Conservation (phyloP, 2,888 invertebrate species). For the Caenorhabditis panamensis region DNA sequence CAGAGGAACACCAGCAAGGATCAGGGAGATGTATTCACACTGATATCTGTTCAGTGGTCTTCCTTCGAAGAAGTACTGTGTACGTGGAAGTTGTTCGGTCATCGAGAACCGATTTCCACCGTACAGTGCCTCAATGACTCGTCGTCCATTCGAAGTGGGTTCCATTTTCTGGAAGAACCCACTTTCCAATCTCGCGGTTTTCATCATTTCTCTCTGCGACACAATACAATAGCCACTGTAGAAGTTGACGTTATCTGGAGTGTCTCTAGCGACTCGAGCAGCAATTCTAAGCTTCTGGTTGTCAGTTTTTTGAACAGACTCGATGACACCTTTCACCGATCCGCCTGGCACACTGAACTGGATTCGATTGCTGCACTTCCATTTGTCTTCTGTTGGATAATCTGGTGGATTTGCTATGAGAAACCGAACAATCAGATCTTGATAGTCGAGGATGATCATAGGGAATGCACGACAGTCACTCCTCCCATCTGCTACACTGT, state of each 20-base stretch:
- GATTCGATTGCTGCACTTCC: conserved; percentile 3
- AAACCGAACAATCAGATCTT: neutral
- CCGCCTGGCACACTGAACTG: neutral
- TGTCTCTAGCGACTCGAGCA: neutral
- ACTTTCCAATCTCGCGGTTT: neutral
- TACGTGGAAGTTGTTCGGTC: neutral
- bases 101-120: neutral
- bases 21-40: conserved; percentile 9
- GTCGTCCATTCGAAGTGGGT: neutral
- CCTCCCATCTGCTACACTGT: conserved; percentile 2
- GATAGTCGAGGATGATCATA: neutral
- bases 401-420: conserved; percentile 9
- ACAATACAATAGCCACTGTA: neutral
- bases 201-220: conserved; percentile 1
- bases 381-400: conserved; percentile 19
- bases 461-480: conserved; percentile 11
- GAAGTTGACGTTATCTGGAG: neutral
- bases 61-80: neutral
- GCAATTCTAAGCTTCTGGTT: neutral
- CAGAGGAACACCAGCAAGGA: neutral
- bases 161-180: conserved; percentile 13
- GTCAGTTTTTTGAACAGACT: neutral
- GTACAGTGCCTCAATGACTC: conserved; percentile 8
- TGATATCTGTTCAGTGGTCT: conserved; percentile 5
- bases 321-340: neutral